Evolutionary conservation across 2,888 invertebrate species (phyloP).

Genomic region (Leptopilina syphax): DNA sequence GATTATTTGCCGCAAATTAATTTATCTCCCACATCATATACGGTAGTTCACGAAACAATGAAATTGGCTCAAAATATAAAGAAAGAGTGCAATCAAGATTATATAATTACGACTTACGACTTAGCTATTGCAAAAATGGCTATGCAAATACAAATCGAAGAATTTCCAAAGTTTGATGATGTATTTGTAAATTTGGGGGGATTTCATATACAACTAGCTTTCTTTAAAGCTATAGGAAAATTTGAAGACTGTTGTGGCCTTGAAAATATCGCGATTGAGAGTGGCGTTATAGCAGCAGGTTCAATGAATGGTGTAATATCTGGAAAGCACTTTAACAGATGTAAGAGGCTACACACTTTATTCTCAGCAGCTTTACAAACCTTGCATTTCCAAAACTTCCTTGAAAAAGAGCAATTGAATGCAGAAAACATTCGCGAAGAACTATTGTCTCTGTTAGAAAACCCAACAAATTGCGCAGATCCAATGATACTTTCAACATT

Average conservation of each 20-base stretch:
- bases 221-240: constrained; percentile 59
- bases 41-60: constrained; percentile 62
- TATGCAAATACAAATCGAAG: constrained; percentile 60
- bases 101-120: constrained; percentile 58
- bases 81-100: constrained; percentile 56
- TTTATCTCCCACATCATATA: constrained; percentile 59
- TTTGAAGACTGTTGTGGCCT: constrained; percentile 59
- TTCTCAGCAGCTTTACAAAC: constrained; percentile 41
- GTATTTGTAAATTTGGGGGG: constrained; percentile 69
- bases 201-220: constrained; percentile 61
- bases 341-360: constrained; percentile 52
- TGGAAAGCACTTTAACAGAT: constrained; percentile 51
- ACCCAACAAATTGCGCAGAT: neutral
- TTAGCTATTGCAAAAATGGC: constrained; percentile 55
- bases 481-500: neutral
- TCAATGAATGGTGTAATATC: constrained; percentile 50
- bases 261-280: constrained; percentile 48
- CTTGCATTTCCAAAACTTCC: constrained; percentile 20
- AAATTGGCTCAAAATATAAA: constrained; percentile 56
- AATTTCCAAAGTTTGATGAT: constrained; percentile 63
- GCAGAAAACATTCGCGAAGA: too few relatives aligned
- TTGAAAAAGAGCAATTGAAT: neutral
- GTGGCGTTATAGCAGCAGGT: constrained; percentile 48
- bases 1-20: constrained; percentile 62
- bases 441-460: neutral